Base-by-base conservation (phyloP, 1,140 invertebrate species). In the Euura lappo region DNA sequence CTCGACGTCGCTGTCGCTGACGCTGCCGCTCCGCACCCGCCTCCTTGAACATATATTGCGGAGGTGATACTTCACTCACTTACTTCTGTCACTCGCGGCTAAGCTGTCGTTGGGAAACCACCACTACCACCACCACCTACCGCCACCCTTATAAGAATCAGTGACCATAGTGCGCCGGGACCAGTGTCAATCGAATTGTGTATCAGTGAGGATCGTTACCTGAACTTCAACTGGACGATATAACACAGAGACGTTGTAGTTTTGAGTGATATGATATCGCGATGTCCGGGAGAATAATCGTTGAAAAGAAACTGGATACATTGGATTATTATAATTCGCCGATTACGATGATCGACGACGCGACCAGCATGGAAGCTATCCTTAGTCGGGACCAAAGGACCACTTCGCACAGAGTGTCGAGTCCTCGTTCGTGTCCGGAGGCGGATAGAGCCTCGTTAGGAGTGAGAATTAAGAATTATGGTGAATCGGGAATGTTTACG, bases 361-460 rank as follows among this genome's bases (percentile, higher is more conserved):
- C 10, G 13, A 70, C 67, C 71, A 79, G 69, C 2, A 85, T 86
- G 81, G 83, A 83, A 72, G 79, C 72, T 46, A 86, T 86, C 60
- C 71, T 87, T 44, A 68, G 1, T 1, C 81, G 86, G 44, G 86
- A 87, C 75, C 85, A 86, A 71, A 83, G 86, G 76, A 87, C 86
- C 65, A 87, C 86, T 2, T 77, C 70, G 4, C 86, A 87, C 47
- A 68, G 83, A 71, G 77, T 87, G 28, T 72, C 78, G n/a, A 79
- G 80, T 51, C 72, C 72, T 64, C 60, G 60, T 13, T 64, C 60
- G 13, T 28, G 28, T 28, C 28, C 28, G 28, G 28, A 28, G 28
- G 28, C 28, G 28, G 28, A 28, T 28, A 28, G 28, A 28, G 28
- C 28, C 28, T 28, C 28, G 28, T 28, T 28, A 28, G 28, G 28